Conservation (phyloP, 2,888 invertebrate genomes). For the Cyclophora punctaria region DNA sequence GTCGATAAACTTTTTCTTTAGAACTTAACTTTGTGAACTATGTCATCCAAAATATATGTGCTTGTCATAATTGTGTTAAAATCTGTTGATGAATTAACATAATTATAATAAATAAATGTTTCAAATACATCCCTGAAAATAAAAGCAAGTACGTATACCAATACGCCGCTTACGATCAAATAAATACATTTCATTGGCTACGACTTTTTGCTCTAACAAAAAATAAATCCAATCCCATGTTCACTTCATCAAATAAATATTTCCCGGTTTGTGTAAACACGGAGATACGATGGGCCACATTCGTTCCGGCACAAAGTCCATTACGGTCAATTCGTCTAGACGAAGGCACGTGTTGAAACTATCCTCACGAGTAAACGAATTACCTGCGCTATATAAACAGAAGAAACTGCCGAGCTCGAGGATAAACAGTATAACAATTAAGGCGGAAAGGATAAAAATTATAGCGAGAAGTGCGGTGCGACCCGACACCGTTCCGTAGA, state of each 20-base stretch:
- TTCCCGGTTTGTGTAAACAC: conserved; percentile 34
- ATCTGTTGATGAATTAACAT: too few relatives aligned
- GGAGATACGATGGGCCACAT: conserved; percentile 32
- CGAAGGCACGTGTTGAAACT: conserved; percentile 64
- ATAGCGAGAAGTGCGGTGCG: conserved; percentile 13
- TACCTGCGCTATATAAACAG: conserved; percentile 61
- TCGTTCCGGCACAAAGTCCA: conserved; percentile 57
- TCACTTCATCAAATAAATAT: conserved; percentile 33
- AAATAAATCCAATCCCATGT: conserved; percentile 22
- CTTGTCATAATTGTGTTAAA: too few relatives aligned
- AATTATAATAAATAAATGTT: too few relatives aligned
- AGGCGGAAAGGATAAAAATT: conserved; percentile 31
- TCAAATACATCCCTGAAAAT: background rate
- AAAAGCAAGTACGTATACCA: conserved; percentile 7
- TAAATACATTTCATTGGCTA: conserved; percentile 2
- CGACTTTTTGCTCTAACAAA: conserved; percentile 13
- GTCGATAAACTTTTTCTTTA: too few relatives aligned
- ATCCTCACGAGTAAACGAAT: conserved; percentile 69
- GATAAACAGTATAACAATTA: conserved; percentile 58
- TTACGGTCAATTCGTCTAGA: conserved; percentile 66
- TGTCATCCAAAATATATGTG: too few relatives aligned
- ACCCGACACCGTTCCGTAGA: conserved; percentile 6
- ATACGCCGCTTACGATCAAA: conserved; percentile 7
- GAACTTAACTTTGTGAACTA: too few relatives aligned
- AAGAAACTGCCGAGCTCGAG: conserved; percentile 40